Conservation (phyloP, 1,140 invertebrate genomes). For the Brachionus rotundiformis region DNA sequence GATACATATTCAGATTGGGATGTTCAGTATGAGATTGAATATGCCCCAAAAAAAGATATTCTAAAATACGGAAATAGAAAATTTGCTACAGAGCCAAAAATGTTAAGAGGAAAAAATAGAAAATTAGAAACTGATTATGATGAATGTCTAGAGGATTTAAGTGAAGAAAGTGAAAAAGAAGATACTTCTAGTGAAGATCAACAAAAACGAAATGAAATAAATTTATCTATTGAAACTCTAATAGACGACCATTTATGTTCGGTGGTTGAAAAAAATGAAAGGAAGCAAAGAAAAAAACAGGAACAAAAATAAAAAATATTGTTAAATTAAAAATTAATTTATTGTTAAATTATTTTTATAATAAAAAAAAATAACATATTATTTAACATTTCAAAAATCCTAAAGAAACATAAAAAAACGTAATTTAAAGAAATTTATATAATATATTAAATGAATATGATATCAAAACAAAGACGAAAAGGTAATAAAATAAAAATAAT, state of each 20-base stretch:
- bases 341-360: not conserved
- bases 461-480: not conserved
- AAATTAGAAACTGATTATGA: not conserved
- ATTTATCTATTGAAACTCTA: not conserved
- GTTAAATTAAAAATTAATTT: not conserved
- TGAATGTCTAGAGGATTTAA: not conserved
- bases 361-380: not conserved
- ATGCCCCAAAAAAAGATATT: constrained; percentile 19
- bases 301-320: not conserved
- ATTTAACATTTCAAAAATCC: not conserved
- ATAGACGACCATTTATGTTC: not conserved
- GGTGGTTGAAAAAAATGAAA: not conserved
- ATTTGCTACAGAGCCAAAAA: not conserved
- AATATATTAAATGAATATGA: not conserved
- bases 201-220: not conserved
- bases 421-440: too few relatives aligned
- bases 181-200: not conserved
- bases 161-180: not conserved
- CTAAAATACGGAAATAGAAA: constrained; percentile 10
- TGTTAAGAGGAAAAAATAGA: not conserved
- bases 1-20: not conserved
- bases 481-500: not conserved
- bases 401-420: not conserved
- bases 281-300: not conserved
- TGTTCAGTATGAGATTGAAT: constrained; percentile 34